phyloP scores from a whole-genome alignment of 2,797 vertebrate species.

The Siniperca undulata region DNA sequence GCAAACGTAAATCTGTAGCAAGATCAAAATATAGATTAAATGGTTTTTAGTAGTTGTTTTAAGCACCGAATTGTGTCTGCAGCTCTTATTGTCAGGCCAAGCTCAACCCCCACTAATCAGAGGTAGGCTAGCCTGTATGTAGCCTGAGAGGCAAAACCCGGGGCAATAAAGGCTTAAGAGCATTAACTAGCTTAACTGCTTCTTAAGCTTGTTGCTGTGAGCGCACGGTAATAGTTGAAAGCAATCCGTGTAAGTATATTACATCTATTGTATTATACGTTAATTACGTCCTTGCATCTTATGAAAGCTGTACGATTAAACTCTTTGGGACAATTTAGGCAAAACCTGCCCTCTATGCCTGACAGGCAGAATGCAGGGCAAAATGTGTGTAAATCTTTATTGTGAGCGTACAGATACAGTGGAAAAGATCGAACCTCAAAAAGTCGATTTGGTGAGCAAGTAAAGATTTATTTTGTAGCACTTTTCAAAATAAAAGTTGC shows the following conservation, averaged over 20 bases:
- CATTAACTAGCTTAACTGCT: too few relatives aligned
- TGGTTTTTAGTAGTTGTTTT: not conserved
- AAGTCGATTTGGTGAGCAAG: not conserved
- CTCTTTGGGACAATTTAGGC: too few relatives aligned
- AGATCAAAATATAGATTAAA: not conserved
- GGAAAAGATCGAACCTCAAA: not conserved
- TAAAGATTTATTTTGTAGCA: not conserved
- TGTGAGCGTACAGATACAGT: not conserved
- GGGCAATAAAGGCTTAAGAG: not conserved
- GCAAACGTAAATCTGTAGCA: not conserved
- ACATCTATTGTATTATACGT: not conserved
- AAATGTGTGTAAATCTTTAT: rapidly evolving
- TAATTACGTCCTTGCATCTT: not conserved
- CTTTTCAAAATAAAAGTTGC: not conserved
- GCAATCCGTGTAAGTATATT: not conserved
- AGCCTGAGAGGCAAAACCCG: not conserved
- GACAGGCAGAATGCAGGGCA: not conserved
- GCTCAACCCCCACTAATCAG: not conserved
- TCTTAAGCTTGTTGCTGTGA: not conserved
- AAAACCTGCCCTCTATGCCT: not conserved
- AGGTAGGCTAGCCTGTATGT: not conserved
- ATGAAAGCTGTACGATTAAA: too few relatives aligned
- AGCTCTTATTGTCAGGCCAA: not conserved
- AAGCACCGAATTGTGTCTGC: not conserved
- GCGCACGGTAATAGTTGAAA: not conserved